A percentile compares a stretch with the other conserved stretches of the same genome.
These are phyloP conservation scores for Clarias laeviceps DNA, from an alignment of 2,797 vertebrate species.

Conservation along the genomic window DNA sequence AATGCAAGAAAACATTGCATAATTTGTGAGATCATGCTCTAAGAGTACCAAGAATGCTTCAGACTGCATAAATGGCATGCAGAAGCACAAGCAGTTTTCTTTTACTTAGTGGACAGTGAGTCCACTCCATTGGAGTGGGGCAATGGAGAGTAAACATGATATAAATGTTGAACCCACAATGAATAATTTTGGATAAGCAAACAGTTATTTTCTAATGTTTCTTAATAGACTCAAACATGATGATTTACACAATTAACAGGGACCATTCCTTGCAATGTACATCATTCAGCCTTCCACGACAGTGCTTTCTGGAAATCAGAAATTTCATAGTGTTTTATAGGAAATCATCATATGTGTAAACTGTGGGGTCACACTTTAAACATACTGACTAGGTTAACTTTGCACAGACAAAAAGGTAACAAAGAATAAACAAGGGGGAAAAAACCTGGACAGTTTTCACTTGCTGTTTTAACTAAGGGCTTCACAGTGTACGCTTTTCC, in stretches of 20 bases:
- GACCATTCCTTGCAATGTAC: neutral
- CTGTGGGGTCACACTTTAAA: neutral
- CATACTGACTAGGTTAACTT: neutral
- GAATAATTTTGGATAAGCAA: constrained; percentile 20
- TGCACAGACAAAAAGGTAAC: neutral
- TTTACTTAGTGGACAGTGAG: neutral
- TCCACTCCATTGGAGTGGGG: neutral
- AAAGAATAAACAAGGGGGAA: neutral
- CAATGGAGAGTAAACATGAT: neutral
- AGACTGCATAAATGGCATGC: constrained; percentile 25
- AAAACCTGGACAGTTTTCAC: neutral
- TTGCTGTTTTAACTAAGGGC: constrained; percentile 36
- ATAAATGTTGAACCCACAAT: neutral
- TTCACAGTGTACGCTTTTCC: constrained; percentile 10
- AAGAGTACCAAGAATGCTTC: constrained; percentile 21
- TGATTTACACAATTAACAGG: neutral
- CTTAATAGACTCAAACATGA: neutral
- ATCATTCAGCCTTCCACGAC: neutral
- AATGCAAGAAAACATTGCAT: constrained; percentile 9
- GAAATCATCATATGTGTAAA: neutral
- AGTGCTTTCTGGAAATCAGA: neutral
- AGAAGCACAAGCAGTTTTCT: neutral
- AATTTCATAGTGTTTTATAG: neutral
- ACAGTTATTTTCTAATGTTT: neutral
- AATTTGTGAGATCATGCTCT: constrained; percentile 35